Evolutionary conservation across 2,113 vertebrate genomes (phyloP), one percentile per base, ranked within the genome.

Genomic region (Dolichallabes microphthalmus): DNA sequence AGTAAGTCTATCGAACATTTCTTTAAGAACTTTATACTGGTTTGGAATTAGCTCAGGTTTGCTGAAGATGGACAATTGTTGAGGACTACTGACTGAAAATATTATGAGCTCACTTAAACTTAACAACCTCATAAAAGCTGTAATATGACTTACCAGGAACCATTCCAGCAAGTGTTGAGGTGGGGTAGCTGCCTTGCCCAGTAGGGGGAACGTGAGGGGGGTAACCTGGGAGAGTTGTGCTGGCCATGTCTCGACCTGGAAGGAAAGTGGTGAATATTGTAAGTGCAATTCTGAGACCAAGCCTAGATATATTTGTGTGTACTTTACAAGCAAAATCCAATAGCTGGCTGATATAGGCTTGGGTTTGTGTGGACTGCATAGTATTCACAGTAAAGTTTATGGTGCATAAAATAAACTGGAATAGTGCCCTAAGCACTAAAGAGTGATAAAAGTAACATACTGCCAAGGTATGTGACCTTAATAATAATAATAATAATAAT

Each of bases 111-210:
- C 78, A 86, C 86, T 69, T 88, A 84, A 88, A 93, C 88, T 92
- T 84, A 92, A 93, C 84, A 73, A 87, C 79, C 53, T 85, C 73
- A 53, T 91, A 90, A 87, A 87, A 89, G 60, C 57, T 60, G 63
- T 84, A 88, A 71, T 75, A 80, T 66, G 50, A 94, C 96, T 95
- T 95, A 97, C 96, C 96, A 94, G 96, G 96, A 91, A 97, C 96
- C 96, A 97, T 97, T 94, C 96, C 96, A 94, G 96, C 96, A 92
- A 97, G 95, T 90, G 96, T 97, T 92, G 96, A 96, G 91, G 96
- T 96, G 90, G 96, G 95, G 87, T 97, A 97, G 94, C 96, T 97
- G 93, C 96, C 96, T 94, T 97, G 96, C 91, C 96, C 96, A 89
- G 96, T 96, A 52, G 96, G 96, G 86, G 96, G 96, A 86, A 97